Conservation (phyloP, 2,888 invertebrate genomes). For the Oscheius sp. region DNA sequence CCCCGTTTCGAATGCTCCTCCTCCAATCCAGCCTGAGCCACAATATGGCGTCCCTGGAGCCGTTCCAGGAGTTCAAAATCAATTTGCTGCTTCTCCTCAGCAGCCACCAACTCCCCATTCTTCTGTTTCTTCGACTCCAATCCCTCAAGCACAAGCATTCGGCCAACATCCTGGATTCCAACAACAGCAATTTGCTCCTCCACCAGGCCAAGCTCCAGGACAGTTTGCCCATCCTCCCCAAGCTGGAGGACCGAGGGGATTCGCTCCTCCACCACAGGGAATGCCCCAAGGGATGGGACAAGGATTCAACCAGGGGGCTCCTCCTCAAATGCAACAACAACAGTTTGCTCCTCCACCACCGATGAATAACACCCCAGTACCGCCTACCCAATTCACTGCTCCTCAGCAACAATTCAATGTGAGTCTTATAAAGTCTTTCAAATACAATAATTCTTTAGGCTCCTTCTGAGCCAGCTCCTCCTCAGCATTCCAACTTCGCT, state of each 20-base stretch:
- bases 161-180: slow-evolving; percentile 14
- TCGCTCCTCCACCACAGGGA: slow-evolving; percentile 28
- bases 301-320: background rate
- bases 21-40: slow-evolving; percentile 23
- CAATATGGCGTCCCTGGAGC: background rate
- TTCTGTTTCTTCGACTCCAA: slow-evolving; percentile 46
- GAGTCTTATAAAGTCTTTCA: background rate
- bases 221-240: slow-evolving; percentile 25
- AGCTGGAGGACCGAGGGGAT: background rate
- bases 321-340: slow-evolving; percentile 26
- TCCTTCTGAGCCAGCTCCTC: slow-evolving; percentile 9
- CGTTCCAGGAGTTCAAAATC: background rate
- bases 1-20: slow-evolving; percentile 44
- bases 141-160: slow-evolving; percentile 36
- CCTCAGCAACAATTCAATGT: slow-evolving; percentile 20
- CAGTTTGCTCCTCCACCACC: slow-evolving; percentile 33
- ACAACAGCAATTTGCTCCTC: slow-evolving; percentile 18
- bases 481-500: slow-evolving; percentile 14
- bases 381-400: slow-evolving; percentile 31
- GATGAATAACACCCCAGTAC: slow-evolving; percentile 9
- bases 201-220: background rate
- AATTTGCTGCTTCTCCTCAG: slow-evolving; percentile 29
- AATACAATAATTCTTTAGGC: background rate
- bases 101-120: slow-evolving; percentile 33
- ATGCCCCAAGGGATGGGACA: no score